phyloP scores from a whole-genome alignment of 2,797 vertebrate species.

The Pseudomugil gertrudae region DNA sequence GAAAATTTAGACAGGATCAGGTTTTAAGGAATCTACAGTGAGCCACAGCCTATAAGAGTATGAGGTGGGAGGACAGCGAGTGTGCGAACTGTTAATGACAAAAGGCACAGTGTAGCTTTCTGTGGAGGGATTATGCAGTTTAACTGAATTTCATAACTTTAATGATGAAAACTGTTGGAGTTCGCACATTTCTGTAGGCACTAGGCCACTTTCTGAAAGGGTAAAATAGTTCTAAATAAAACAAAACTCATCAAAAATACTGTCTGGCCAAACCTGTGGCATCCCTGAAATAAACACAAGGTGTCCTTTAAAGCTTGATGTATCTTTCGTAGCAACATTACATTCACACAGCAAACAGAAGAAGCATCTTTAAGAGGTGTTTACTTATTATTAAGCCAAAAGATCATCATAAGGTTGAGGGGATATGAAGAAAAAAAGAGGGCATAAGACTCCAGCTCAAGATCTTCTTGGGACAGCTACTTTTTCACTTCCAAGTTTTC shows the following conservation, averaged over 20 bases:
- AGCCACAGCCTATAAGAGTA: conserved; percentile 50
- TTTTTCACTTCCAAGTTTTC: background rate
- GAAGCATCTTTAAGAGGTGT: background rate
- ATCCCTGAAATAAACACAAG: background rate
- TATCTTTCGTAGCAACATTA: background rate
- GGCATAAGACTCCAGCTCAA: background rate
- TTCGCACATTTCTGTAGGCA: too few relatives aligned
- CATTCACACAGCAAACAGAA: background rate
- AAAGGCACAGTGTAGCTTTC: background rate
- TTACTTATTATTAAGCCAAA: background rate
- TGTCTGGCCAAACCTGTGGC: background rate
- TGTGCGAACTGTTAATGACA: conserved; percentile 25
- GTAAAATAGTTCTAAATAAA: background rate
- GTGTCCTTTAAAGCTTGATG: background rate
- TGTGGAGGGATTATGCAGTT: conserved; percentile 21
- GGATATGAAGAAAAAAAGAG: background rate
- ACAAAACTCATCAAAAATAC: background rate
- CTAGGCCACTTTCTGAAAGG: background rate
- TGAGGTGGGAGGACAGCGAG: conserved; percentile 23
- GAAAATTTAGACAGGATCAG: conserved; percentile 91
- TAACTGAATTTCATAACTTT: background rate
- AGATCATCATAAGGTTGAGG: too few relatives aligned
- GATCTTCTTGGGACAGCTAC: background rate
- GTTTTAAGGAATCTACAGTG: conserved; percentile 87
- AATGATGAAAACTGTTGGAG: background rate